Evolutionary conservation across 2,888 invertebrate genomes (phyloP).

Genomic region (Nemotelus nigrinus): DNA sequence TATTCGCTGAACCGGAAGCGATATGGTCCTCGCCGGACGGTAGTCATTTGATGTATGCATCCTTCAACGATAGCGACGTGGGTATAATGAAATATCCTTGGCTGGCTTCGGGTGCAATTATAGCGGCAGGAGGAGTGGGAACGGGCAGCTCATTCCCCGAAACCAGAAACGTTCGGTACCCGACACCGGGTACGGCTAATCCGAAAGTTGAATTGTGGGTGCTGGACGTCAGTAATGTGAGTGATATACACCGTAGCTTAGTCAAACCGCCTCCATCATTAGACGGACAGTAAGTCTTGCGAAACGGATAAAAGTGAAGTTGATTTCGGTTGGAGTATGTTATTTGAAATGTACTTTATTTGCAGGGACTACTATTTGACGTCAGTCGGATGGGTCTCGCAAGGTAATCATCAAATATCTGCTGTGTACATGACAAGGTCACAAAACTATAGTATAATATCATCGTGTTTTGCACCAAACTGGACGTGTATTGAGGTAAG

Average conservation of each 20-base stretch:
- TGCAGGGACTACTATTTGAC: constrained; percentile 90
- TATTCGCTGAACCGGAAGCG: constrained; percentile 82
- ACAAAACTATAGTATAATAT: constrained; percentile 89
- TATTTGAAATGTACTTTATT: constrained; percentile 29
- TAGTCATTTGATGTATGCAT: constrained; percentile 82
- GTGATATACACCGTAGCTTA: constrained; percentile 72
- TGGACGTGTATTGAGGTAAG: constrained; percentile 87
- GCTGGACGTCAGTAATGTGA: constrained; percentile 76
- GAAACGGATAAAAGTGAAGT: constrained; percentile 38
- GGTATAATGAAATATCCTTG: constrained; percentile 83
- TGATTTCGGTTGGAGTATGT: constrained; percentile 17
- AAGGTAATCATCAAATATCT: constrained; percentile 79
- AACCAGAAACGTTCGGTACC: constrained; percentile 82
- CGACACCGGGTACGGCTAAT: constrained; percentile 88
- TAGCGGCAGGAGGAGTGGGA: constrained; percentile 69
- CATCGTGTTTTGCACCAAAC: constrained; percentile 83
- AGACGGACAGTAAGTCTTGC: constrained; percentile 79
- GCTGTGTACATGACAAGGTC: constrained; percentile 94
- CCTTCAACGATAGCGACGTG: constrained; percentile 85
- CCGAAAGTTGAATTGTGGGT: constrained; percentile 86
- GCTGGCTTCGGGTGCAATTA: constrained; percentile 76
- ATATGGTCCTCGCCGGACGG: constrained; percentile 89
- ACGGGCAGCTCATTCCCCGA: constrained; percentile 78
- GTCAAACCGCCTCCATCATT: constrained; percentile 79
- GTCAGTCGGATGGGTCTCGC: constrained; percentile 87